Base-by-base conservation (phyloP, 2,888 invertebrate genomes). In the Euphydryas editha region DNA sequence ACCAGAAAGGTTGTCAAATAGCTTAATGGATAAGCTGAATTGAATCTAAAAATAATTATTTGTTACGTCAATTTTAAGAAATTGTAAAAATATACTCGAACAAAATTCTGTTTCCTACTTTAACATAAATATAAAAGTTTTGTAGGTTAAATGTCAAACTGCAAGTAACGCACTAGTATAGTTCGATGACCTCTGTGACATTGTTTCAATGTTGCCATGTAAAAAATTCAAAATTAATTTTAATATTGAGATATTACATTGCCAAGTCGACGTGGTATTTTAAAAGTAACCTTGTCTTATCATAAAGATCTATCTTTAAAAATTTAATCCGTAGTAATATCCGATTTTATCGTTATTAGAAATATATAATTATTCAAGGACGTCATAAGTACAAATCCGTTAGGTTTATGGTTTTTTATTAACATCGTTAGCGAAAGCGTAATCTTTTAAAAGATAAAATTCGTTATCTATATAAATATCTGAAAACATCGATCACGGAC, bases 401-500 rank as follows among this genome's bases (percentile, higher is more conserved):
- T 30, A 30, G 21, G 44, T 17, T 42, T 62, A 5, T 36, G 60
- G 56, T 60, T 57, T 7, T 30, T 30, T 30, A 30, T 65, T 61
- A 37, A 39, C 17, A 15, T 57, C 61, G 61, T 61, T 61, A 56
- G 56, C 63, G 42, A 71, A 75, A 72, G 67, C 64, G 69, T 73
- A 74, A 76, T 76, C 73, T 75, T 47, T 51, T 49, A 56, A 63
- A 64, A 70, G 87, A 90, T 89, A 88, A 85, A 72, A 77, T 86
- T 84, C 79, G 74, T 80, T 87, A 91, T 90, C 90, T 78, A 73
- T 77, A 77, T 77, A 75, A 78, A 78, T 86, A 89, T 88, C 87
- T 74, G 78, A 70, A 81, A 82, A 81, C 84, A 90, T 91, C 89
- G 88, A 90, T 90, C 90, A 90, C 84, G 75, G 71, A 69, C 69